These are phyloP conservation scores for Achlya flavicornis DNA, from an alignment of 2,888 invertebrate species.

Conservation along the genomic window DNA sequence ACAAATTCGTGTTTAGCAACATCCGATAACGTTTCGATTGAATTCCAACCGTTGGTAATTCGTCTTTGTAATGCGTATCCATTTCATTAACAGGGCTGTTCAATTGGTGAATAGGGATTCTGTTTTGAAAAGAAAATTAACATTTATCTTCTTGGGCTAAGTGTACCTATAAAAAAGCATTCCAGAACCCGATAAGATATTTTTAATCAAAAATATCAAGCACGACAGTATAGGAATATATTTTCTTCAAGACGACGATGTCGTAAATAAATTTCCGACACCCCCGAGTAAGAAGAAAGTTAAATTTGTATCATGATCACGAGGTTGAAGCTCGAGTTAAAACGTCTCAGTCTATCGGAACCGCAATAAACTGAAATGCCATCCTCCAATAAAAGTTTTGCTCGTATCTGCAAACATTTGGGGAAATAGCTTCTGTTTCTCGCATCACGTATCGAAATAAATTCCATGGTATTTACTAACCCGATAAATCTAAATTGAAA, in stretches of 20 bases:
- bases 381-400: slow-evolving; percentile 27
- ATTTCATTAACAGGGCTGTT: slow-evolving; percentile 9
- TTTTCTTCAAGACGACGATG: slow-evolving; percentile 19
- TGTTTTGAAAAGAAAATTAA: not conserved
- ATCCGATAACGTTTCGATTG: slow-evolving; percentile 28
- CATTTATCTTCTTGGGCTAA: too few species aligned
- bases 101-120: not conserved
- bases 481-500: slow-evolving; percentile 6
- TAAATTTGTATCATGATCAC: slow-evolving; percentile 41
- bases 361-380: slow-evolving; percentile 33
- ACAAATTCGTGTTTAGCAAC: slow-evolving; percentile 38
- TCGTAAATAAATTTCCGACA: slow-evolving; percentile 30
- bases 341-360: slow-evolving; percentile 32
- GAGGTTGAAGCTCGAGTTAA: slow-evolving; percentile 22
- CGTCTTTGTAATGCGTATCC: slow-evolving; percentile 20
- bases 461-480: not conserved
- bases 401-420: slow-evolving; percentile 17
- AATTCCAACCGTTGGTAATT: slow-evolving; percentile 27
- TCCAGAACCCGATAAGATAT: not conserved
- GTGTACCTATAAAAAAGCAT: too few species aligned
- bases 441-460: slow-evolving; percentile 5
- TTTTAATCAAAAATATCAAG: not conserved
- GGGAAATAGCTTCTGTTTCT: slow-evolving; percentile 18
- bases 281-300: slow-evolving; percentile 30
- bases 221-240: slow-evolving; percentile 6